Evolutionary conservation across 2,888 invertebrate genomes (phyloP).

Genomic region (Cantharis nigra): DNA sequence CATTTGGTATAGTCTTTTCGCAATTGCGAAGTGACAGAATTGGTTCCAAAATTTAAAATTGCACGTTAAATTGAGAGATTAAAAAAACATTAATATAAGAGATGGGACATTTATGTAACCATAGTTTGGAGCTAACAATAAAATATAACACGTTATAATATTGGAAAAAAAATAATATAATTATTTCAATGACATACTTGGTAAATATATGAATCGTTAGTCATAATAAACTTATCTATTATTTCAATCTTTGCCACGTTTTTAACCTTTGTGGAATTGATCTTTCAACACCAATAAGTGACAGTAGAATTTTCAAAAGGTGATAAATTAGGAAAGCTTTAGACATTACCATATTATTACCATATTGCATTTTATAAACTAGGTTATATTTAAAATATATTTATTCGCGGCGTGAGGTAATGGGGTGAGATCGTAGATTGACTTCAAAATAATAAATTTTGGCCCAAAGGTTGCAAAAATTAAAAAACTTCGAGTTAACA

Average conservation of each 20-base stretch:
- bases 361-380: constrained; percentile 5
- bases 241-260: background rate
- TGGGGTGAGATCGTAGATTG: background rate
- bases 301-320: background rate
- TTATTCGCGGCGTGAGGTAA: background rate
- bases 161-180: background rate
- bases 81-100: background rate
- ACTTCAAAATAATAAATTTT: background rate
- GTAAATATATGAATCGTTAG: background rate
- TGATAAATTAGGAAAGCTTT: background rate
- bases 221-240: background rate
- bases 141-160: background rate
- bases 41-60: background rate
- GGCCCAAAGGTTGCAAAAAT: too few species aligned
- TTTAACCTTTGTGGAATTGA: background rate
- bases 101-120: background rate
- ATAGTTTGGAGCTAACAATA: too few species aligned
- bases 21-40: background rate
- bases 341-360: constrained; percentile 1
- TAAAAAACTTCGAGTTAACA: too few species aligned
- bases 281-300: background rate
- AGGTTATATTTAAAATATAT: constrained; percentile 13
- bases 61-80: background rate
- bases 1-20: background rate
- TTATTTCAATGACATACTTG: background rate